Evolutionary conservation across 2,888 invertebrate genomes (phyloP).

Genomic region (Metallyticus violacea): DNA sequence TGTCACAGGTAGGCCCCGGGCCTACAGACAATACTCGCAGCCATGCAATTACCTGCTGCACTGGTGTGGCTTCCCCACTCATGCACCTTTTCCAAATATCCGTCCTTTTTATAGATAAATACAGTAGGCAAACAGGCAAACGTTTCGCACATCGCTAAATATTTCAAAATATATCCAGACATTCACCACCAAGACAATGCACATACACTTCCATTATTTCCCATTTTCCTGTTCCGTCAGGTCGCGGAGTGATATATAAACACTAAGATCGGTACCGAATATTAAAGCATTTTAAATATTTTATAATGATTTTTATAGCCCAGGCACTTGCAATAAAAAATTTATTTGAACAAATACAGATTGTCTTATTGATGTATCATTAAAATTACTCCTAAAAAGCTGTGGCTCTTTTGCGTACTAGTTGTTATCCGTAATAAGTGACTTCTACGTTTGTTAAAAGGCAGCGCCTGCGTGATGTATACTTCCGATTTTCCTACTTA

Average conservation of each 20-base stretch:
- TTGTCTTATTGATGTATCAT: neutral
- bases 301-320: neutral
- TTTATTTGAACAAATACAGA: neutral
- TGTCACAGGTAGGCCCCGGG: slow-evolving; percentile 37
- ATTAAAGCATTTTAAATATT: neutral
- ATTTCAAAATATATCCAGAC: slow-evolving; percentile 19
- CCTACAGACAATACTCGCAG: slow-evolving; percentile 32
- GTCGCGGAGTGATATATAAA: slow-evolving; percentile 32
- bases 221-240: slow-evolving; percentile 29
- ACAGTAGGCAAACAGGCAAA: slow-evolving; percentile 10
- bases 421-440: neutral
- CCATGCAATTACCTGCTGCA: slow-evolving; percentile 29
- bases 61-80: slow-evolving; percentile 22
- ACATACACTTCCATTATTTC: slow-evolving; percentile 29
- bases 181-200: slow-evolving; percentile 24
- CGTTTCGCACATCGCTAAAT: slow-evolving; percentile 26
- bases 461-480: neutral
- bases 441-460: neutral
- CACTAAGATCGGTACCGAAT: neutral
- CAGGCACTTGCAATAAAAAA: neutral
- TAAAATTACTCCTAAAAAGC: neutral
- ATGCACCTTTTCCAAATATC: slow-evolving; percentile 20
- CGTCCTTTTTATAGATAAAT: slow-evolving; percentile 9
- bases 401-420: neutral
- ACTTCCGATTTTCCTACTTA: neutral